These are phyloP conservation scores for Meteorus colon DNA, from an alignment of 2,888 invertebrate species.

Conservation along the genomic window DNA sequence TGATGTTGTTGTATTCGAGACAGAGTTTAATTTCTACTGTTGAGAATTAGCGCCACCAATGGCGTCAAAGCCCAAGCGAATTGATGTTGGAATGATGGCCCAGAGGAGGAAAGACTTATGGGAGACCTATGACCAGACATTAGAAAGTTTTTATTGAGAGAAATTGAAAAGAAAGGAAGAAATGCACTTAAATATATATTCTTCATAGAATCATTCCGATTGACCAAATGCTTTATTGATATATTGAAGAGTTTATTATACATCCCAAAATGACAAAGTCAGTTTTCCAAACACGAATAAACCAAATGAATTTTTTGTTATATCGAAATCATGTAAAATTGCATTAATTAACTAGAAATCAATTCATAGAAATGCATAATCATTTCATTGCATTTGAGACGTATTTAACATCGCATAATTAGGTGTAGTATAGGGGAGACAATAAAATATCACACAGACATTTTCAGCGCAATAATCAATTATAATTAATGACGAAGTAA, in stretches of 20 bases:
- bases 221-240: not conserved
- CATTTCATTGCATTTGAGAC: not conserved
- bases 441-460: not conserved
- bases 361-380: not conserved
- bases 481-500: constrained; percentile 30
- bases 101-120: constrained; percentile 44
- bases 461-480: not conserved
- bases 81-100: constrained; percentile 11
- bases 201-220: not conserved
- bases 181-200: not conserved
- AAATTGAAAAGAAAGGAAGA: not conserved
- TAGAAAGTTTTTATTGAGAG: constrained; percentile 1
- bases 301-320: not conserved
- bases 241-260: too few species aligned
- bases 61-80: constrained; percentile 27
- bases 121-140: constrained; percentile 57
- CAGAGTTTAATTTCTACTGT: not conserved
- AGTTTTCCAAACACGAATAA: not conserved
- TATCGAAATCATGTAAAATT: too few species aligned
- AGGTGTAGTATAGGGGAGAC: too few species aligned
- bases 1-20: not conserved
- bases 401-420: not conserved
- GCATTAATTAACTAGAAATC: not conserved
- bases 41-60: constrained; percentile 16
- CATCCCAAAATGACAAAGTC: not conserved